These are phyloP conservation scores for Phyllotreta cruciferae DNA, from an alignment of 2,888 invertebrate species.

Conservation along the genomic window DNA sequence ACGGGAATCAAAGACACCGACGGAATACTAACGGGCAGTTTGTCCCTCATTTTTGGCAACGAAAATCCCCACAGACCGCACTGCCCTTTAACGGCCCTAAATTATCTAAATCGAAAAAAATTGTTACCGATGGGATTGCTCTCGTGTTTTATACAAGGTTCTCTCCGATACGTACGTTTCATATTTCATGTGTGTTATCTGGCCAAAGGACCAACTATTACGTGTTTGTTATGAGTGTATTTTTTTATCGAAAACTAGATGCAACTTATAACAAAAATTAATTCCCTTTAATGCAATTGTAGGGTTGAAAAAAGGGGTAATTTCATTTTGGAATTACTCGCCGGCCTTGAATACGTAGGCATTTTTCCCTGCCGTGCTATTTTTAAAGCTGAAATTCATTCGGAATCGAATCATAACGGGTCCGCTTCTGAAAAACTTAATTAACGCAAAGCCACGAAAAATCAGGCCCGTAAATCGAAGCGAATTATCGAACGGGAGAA, in stretches of 20 bases:
- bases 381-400: too few relatives aligned
- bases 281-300: too few relatives aligned
- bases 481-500: constrained; percentile 30
- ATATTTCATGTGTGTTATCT: too few relatives aligned
- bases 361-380: too few relatives aligned
- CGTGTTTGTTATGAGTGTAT: too few relatives aligned
- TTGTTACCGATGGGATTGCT: neutral
- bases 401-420: neutral
- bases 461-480: constrained; percentile 28
- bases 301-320: too few relatives aligned
- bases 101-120: constrained; percentile 34
- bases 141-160: constrained; percentile 4
- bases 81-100: constrained; percentile 31
- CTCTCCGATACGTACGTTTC: neutral
- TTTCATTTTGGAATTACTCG: too few relatives aligned
- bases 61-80: constrained; percentile 30
- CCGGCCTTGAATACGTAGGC: too few relatives aligned
- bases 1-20: constrained; percentile 37
- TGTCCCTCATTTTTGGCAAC: constrained; percentile 35
- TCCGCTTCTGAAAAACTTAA: constrained; percentile 21
- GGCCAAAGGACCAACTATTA: too few relatives aligned
- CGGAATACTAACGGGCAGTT: constrained; percentile 46
- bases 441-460: constrained; percentile 32
- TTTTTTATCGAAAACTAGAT: too few relatives aligned
- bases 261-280: too few relatives aligned